A percentile compares a stretch with the other conserved stretches of the same genome.
Evolutionary conservation across 2,888 invertebrate species (phyloP).

Genomic region (Prostheceraeus crozeri): DNA sequence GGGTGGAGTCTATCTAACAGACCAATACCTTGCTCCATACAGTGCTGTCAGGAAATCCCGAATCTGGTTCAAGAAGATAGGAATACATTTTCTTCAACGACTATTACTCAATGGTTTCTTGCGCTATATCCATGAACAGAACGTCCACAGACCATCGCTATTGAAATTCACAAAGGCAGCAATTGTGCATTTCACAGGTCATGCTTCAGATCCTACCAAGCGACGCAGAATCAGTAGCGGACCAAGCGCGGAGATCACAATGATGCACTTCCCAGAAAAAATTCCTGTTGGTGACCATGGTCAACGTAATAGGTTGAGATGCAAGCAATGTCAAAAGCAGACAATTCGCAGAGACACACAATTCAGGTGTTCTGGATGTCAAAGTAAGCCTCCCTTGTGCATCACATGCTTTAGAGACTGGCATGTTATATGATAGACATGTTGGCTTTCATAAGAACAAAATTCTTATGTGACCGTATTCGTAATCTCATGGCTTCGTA

Average conservation of each 20-base stretch:
- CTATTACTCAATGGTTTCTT: slow-evolving; percentile 3
- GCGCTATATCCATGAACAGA: background rate
- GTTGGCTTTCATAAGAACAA: too few relatives aligned
- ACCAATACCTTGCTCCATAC: background rate
- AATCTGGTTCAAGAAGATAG: slow-evolving; percentile 4
- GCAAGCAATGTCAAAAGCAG: slow-evolving; percentile 1
- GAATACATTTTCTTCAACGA: background rate
- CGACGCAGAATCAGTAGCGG: background rate
- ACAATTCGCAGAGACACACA: background rate
- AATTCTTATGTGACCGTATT: too few relatives aligned
- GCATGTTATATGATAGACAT: too few relatives aligned
- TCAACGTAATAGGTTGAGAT: background rate
- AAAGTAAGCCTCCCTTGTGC: background rate
- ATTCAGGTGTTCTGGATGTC: background rate
- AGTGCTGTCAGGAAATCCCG: background rate
- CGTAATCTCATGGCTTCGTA: too few relatives aligned
- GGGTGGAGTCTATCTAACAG: background rate
- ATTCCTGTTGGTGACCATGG: background rate
- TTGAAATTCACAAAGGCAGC: background rate
- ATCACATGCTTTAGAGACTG: background rate
- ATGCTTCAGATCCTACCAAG: background rate
- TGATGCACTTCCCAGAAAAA: background rate
- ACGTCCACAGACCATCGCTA: background rate
- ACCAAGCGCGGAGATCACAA: background rate
- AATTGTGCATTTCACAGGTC: background rate